Conservation (phyloP, 2,888 invertebrate genomes). For the Caenorhabditis becei region DNA sequence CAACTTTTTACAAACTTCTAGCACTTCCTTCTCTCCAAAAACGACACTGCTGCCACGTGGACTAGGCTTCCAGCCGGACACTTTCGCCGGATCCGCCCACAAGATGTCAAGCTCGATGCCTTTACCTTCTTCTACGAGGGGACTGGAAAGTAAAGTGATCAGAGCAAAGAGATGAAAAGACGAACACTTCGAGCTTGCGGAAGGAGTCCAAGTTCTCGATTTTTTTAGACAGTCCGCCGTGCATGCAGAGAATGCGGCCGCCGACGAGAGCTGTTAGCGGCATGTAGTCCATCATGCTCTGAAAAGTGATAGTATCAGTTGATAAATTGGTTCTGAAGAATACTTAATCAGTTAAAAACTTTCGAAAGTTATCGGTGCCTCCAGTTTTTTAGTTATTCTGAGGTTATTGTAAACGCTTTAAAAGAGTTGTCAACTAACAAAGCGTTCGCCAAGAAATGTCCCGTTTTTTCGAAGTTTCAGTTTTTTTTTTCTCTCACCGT, state of each 20-base stretch:
- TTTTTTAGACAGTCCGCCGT: conserved; percentile 67
- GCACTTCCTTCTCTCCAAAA: conserved; percentile 84
- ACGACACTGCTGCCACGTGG: conserved; percentile 84
- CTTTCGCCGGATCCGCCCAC: conserved; percentile 64
- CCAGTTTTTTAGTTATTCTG: not conserved
- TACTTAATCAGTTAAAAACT: too few relatives aligned
- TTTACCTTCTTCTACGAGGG: too few relatives aligned
- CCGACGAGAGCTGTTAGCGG: conserved; percentile 83
- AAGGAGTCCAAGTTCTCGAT: conserved; percentile 60
- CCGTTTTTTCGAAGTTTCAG: too few relatives aligned
- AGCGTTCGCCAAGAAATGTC: too few relatives aligned
- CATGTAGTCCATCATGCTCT: conserved; percentile 83
- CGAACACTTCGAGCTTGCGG: conserved; percentile 39
- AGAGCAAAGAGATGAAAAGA: too few relatives aligned
- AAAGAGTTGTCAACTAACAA: too few relatives aligned
- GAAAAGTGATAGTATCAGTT: too few relatives aligned
- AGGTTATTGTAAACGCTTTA: too few relatives aligned
- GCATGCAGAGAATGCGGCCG: conserved; percentile 83
- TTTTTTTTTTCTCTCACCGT: too few relatives aligned
- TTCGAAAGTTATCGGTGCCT: too few relatives aligned
- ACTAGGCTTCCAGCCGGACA: conserved; percentile 60
- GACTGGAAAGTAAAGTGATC: too few relatives aligned
- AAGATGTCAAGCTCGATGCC: conserved; percentile 68
- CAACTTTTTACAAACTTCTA: conserved; percentile 83
- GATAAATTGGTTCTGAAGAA: too few relatives aligned